These are phyloP conservation scores for Macrotrachela quadricornifera DNA, from an alignment of 1,140 invertebrate genomes.

Conservation along the genomic window DNA sequence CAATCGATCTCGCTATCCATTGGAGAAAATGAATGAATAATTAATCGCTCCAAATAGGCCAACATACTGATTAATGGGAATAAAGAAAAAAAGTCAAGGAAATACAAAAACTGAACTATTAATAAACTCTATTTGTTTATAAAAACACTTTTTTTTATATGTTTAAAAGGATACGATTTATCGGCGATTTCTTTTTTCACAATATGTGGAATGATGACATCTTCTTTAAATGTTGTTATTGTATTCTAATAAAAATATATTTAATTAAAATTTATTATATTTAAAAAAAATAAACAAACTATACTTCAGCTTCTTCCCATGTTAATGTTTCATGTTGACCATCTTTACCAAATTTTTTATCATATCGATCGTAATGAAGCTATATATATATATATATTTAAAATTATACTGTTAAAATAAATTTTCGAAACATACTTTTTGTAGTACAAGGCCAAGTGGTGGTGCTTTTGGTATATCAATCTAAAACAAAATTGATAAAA, in stretches of 20 bases:
- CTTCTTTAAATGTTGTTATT: constrained; percentile 51
- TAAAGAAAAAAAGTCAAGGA: too few species aligned
- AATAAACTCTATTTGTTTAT: too few species aligned
- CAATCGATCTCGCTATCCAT: too few species aligned
- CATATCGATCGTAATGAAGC: constrained; percentile 74
- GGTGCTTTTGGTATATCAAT: constrained; percentile 78
- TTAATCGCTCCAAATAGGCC: too few species aligned
- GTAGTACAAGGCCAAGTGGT: constrained; percentile 63
- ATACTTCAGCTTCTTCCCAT: constrained; percentile 42
- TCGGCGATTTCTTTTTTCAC: constrained; percentile 54
- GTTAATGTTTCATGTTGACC: constrained; percentile 58
- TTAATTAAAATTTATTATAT: too few species aligned
- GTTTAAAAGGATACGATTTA: constrained; percentile 36
- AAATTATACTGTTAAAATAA: too few species aligned
- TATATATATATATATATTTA: constrained; percentile 19
- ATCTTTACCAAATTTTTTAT: constrained; percentile 56
- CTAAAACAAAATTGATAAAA: constrained; percentile 14
- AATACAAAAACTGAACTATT: too few species aligned
- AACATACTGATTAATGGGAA: too few species aligned
- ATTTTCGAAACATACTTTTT: constrained; percentile 48
- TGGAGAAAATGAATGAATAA: too few species aligned
- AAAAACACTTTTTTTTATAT: too few species aligned
- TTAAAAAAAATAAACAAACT: not conserved
- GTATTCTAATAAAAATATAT: constrained; percentile 36
- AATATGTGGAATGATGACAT: constrained; percentile 56